Evolutionary conservation across 2,888 invertebrate genomes (phyloP).

Genomic region (Dicyrtoma fusca): DNA sequence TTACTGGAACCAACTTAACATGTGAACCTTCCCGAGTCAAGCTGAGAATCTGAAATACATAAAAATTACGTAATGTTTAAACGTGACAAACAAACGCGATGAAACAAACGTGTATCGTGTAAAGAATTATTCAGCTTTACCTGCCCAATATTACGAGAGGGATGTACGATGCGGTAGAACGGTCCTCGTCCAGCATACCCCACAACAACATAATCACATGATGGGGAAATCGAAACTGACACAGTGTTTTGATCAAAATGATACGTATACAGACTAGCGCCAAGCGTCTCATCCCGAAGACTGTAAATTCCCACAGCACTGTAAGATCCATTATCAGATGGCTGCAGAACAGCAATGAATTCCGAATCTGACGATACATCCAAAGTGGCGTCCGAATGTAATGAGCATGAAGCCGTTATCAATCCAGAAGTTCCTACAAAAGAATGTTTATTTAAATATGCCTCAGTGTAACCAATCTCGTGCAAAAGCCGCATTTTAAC

Average conservation of each 20-base stretch:
- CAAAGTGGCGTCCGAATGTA: constrained; percentile 54
- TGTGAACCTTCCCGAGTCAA: constrained; percentile 47
- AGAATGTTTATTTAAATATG: too few species aligned
- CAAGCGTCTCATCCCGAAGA: constrained; percentile 49
- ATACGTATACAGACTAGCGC: constrained; percentile 50
- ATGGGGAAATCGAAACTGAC: constrained; percentile 52
- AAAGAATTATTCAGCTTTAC: too few species aligned
- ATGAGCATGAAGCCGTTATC: constrained; percentile 43
- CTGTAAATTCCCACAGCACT: constrained; percentile 54
- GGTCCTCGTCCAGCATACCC: constrained; percentile 56
- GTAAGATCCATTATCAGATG: constrained; percentile 53
- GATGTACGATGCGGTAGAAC: constrained; percentile 54
- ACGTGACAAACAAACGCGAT: not conserved
- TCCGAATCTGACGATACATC: constrained; percentile 53
- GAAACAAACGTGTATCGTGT: not conserved
- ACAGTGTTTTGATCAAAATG: constrained; percentile 56
- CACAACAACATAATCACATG: constrained; percentile 54
- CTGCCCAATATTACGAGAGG: constrained; percentile 52
- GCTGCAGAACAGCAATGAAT: constrained; percentile 53
- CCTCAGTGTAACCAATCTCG: too few species aligned
- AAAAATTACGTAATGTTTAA: constrained; percentile 2
- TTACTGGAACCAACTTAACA: constrained; percentile 50
- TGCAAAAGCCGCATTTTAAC: not conserved
- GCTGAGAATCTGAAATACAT: constrained; percentile 47
- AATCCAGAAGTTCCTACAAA: constrained; percentile 30